Evolutionary conservation across 2,797 vertebrate genomes (phyloP).

Genomic region (Menidia menidia): DNA sequence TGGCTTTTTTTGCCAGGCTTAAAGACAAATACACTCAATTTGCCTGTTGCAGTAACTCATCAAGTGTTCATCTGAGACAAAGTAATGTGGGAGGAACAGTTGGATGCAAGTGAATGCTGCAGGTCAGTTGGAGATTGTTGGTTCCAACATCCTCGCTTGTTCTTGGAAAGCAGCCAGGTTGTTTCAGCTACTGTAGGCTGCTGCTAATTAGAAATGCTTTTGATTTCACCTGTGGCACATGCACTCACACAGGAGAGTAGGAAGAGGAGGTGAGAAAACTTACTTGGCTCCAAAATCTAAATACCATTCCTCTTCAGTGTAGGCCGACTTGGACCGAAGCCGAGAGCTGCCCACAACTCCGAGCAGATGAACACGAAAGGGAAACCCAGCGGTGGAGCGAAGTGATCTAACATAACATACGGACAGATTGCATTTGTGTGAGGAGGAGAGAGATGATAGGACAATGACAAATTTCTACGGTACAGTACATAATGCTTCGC

Average conservation of each 20-base stretch:
- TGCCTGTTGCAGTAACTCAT: not conserved
- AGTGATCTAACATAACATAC: conserved; percentile 44
- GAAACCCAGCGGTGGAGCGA: conserved; percentile 48
- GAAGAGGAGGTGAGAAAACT: conserved; percentile 57
- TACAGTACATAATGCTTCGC: conserved; percentile 16
- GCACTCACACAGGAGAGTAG: conserved; percentile 23
- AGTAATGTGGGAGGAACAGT: conserved; percentile 18
- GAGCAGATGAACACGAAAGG: conserved; percentile 54
- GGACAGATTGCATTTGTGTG: conserved; percentile 24
- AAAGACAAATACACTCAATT: not conserved
- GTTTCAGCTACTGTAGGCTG: not conserved
- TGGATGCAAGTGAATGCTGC: not conserved
- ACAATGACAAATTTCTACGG: conserved; percentile 15
- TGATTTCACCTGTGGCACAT: conserved; percentile 26
- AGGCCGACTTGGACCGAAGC: conserved; percentile 55
- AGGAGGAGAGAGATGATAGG: conserved; percentile 26
- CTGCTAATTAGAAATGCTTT: not conserved
- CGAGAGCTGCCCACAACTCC: conserved; percentile 45
- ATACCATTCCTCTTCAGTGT: conserved; percentile 50
- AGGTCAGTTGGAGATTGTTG: conserved; percentile 15
- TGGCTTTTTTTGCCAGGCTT: not conserved
- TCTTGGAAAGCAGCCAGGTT: not conserved
- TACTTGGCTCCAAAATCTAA: conserved; percentile 41
- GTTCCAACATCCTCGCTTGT: not conserved
- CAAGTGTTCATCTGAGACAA: conserved; percentile 8